Conservation (phyloP, 2,113 vertebrate genomes). For the Sardina pilchardus region DNA sequence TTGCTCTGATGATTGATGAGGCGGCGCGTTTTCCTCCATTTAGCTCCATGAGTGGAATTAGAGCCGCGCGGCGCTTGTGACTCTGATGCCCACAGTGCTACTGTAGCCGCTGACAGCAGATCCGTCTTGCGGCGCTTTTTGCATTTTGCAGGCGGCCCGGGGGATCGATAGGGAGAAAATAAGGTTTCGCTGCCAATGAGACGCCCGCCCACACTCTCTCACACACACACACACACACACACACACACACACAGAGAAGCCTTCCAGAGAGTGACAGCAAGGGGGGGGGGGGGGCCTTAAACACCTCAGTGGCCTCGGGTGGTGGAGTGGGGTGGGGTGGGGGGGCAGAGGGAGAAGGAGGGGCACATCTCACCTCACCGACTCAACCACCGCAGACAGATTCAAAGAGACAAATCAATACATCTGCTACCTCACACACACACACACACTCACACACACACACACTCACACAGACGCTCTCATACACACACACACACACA, state of each 20-base stretch:
- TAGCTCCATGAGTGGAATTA: constrained; percentile 63
- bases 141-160: constrained; percentile 56
- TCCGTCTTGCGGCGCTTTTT: constrained; percentile 65
- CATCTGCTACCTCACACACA: not conserved
- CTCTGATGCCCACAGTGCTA: constrained; percentile 67
- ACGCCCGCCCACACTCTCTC: not conserved
- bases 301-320: not conserved
- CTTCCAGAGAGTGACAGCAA: constrained; percentile 44
- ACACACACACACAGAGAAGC: constrained; percentile 52
- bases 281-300: not conserved
- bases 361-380: not conserved
- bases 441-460: not conserved
- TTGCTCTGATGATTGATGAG: constrained; percentile 71
- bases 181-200: constrained; percentile 65
- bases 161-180: constrained; percentile 69
- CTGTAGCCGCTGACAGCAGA: constrained; percentile 69
- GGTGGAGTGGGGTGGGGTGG: not conserved
- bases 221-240: too few relatives aligned
- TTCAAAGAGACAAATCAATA: not conserved
- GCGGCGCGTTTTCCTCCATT: constrained; percentile 59
- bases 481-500: not conserved
- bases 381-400: not conserved
- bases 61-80: constrained; percentile 53
- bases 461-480: not conserved
- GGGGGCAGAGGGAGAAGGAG: not conserved